These are phyloP conservation scores for Pachyrhynchus sulphureomaculatus DNA, from an alignment of 1,140 invertebrate species.

Conservation along the genomic window DNA sequence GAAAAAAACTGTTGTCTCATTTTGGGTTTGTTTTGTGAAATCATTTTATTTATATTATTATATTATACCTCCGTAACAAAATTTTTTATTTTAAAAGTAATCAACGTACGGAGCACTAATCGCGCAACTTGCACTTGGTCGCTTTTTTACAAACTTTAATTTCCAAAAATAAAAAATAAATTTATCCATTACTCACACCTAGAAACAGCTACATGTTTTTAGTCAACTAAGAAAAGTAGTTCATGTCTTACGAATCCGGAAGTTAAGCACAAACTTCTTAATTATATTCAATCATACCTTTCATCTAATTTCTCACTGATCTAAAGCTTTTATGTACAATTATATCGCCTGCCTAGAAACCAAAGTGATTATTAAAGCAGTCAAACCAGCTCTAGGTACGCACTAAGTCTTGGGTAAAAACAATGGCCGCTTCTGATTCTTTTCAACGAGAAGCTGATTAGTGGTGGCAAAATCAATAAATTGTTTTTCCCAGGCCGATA, in stretches of 20 bases:
- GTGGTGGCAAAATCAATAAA: conserved; percentile 4
- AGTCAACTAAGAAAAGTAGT: conserved; percentile 5
- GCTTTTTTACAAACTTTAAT: too few relatives aligned
- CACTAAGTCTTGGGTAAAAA: conserved; percentile 12
- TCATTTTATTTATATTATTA: too few relatives aligned
- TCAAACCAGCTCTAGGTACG: conserved; percentile 10
- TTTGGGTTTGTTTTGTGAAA: too few relatives aligned
- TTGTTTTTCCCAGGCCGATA: conserved; percentile 7
- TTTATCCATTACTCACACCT: too few relatives aligned
- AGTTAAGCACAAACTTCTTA: conserved; percentile 13
- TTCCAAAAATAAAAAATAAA: too few relatives aligned
- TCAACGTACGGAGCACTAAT: too few relatives aligned
- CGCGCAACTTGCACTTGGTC: too few relatives aligned
- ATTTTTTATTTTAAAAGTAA: too few relatives aligned
- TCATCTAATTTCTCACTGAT: conserved; percentile 16
- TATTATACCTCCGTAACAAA: too few relatives aligned
- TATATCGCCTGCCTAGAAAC: conserved; percentile 10
- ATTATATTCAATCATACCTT: conserved; percentile 5
- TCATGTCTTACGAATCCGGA: conserved; percentile 3
- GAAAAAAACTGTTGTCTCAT: too few relatives aligned
- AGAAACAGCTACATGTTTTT: too few relatives aligned
- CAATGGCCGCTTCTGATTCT: conserved; percentile 11
- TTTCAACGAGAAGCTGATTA: background rate
- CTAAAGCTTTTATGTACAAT: conserved; percentile 9
- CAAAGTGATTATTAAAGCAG: conserved; percentile 15